A percentile compares a stretch with the other conserved stretches of the same genome.
phyloP scores from a whole-genome alignment of 2,797 vertebrate species.

The Siniperca undulata region DNA sequence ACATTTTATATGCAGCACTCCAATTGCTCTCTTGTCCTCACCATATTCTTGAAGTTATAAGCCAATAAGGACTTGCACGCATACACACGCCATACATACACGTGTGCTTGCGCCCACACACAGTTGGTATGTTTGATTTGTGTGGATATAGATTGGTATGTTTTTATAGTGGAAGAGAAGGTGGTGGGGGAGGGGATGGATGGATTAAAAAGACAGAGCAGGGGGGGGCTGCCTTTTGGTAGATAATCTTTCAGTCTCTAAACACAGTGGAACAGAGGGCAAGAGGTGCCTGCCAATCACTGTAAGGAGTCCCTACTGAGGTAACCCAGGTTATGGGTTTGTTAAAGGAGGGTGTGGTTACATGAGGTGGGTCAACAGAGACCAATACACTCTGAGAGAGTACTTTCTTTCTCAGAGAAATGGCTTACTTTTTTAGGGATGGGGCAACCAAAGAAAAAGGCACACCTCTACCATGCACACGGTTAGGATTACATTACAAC shows the following conservation, averaged over 20 bases:
- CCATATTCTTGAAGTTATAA: constrained; percentile 50
- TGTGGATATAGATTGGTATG: constrained; percentile 63
- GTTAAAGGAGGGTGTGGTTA: constrained; percentile 21
- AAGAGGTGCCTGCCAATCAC: constrained; percentile 75
- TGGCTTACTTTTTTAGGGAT: neutral
- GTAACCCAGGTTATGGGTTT: constrained; percentile 45
- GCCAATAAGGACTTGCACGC: constrained; percentile 14
- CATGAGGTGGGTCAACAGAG: constrained; percentile 22
- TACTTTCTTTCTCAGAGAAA: neutral
- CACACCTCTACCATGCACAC: neutral
- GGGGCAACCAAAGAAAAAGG: neutral
- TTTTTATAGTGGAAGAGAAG: constrained; percentile 57
- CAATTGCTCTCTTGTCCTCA: constrained; percentile 33
- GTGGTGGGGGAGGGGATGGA: neutral
- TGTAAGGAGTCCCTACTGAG: constrained; percentile 55
- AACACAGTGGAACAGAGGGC: constrained; percentile 56
- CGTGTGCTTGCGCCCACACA: neutral
- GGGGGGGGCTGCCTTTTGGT: constrained; percentile 10
- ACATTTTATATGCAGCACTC: constrained; percentile 67
- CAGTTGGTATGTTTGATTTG: constrained; percentile 54
- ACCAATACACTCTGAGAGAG: constrained; percentile 5
- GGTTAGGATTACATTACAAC: neutral
- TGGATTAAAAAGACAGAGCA: constrained; percentile 28
- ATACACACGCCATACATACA: constrained; percentile 6
- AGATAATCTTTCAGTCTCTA: constrained; percentile 69